These are phyloP conservation scores for Drosophila picticornis DNA, from an alignment of 2,888 invertebrate genomes.

Conservation along the genomic window DNA sequence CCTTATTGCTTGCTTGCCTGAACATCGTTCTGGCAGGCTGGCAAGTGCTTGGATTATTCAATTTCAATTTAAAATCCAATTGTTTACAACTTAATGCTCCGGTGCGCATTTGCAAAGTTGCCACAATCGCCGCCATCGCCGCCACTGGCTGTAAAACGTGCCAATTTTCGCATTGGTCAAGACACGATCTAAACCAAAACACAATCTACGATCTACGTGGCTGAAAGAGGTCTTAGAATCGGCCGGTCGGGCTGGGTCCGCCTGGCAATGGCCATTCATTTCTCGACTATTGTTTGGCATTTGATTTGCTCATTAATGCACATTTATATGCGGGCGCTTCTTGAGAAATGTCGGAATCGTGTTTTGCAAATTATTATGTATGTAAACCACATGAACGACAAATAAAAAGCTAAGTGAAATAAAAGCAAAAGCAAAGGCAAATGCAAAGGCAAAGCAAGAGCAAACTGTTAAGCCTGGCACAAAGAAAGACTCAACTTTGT, in stretches of 20 bases:
- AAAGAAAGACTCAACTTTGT: constrained; percentile 43
- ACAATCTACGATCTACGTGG: constrained; percentile 10
- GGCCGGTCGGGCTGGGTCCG: constrained; percentile 3
- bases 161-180: constrained; percentile 45
- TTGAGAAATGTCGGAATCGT: constrained; percentile 61
- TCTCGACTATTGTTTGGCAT: constrained; percentile 40
- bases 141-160: constrained; percentile 50
- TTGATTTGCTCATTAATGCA: constrained; percentile 64
- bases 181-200: constrained; percentile 39
- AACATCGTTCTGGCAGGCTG: not conserved
- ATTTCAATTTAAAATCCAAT: constrained; percentile 47
- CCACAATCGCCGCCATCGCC: constrained; percentile 13
- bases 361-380: constrained; percentile 53
- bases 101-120: constrained; percentile 56
- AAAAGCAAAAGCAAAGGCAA: constrained; percentile 16
- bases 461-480: constrained; percentile 17
- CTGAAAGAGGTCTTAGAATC: constrained; percentile 42
- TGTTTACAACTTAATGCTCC: constrained; percentile 65
- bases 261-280: constrained; percentile 33
- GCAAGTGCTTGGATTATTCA: constrained; percentile 29
- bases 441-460: constrained; percentile 12
- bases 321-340: constrained; percentile 58
- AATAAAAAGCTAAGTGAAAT: constrained; percentile 18
- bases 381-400: constrained; percentile 25
- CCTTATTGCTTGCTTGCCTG: constrained; percentile 50